These are phyloP conservation scores for Antheraea yamamai DNA, from an alignment of 2,888 invertebrate genomes.

Conservation along the genomic window DNA sequence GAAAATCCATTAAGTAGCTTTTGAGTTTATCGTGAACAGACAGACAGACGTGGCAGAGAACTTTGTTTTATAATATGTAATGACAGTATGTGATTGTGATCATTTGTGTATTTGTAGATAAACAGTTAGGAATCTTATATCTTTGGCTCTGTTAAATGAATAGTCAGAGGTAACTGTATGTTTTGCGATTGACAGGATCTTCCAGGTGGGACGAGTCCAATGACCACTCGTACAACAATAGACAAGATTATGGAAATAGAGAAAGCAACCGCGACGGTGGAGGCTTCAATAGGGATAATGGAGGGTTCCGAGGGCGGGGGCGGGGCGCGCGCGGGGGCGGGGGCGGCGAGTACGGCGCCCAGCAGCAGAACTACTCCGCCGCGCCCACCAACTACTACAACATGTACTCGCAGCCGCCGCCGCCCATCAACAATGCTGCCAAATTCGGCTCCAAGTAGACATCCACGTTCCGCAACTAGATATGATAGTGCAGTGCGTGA, in stretches of 20 bases:
- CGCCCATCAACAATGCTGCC: constrained; percentile 46
- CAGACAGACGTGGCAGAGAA: too few relatives aligned
- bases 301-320: background rate
- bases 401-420: constrained; percentile 71
- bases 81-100: too few relatives aligned
- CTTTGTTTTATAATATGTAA: too few relatives aligned
- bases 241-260: constrained; percentile 30
- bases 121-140: too few relatives aligned
- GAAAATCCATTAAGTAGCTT: too few relatives aligned
- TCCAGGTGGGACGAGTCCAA: constrained; percentile 59
- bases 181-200: constrained; percentile 39
- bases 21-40: too few relatives aligned
- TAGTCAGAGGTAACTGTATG: background rate
- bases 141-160: too few relatives aligned
- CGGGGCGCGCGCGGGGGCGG: constrained; percentile 23
- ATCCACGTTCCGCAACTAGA: constrained; percentile 23
- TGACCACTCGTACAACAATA: constrained; percentile 36
- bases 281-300: constrained; percentile 14
- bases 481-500: constrained; percentile 15
- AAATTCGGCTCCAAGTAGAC: constrained; percentile 46
- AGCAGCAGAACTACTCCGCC: constrained; percentile 42
- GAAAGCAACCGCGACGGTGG: constrained; percentile 29
- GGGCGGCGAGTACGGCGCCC: constrained; percentile 25
- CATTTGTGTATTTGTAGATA: too few relatives aligned
- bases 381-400: constrained; percentile 70